A percentile compares a stretch with the other conserved stretches of the same genome.
phyloP scores from a whole-genome alignment of 2,888 invertebrate species.

The Mechanitis messenoides region DNA sequence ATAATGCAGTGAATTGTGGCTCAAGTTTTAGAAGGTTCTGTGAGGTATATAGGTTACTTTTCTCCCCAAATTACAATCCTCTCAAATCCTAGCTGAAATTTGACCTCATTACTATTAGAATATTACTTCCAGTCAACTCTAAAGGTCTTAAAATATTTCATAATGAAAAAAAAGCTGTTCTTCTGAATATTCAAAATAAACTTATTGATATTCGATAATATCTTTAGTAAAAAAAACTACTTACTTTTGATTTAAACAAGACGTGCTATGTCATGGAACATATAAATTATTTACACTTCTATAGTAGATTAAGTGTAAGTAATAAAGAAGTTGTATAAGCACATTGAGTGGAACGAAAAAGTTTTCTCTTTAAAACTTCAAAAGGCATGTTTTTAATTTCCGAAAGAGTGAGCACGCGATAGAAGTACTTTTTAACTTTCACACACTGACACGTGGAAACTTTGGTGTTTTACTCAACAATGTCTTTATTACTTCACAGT shows the following conservation, averaged over 20 bases:
- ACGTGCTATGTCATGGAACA: constrained; percentile 21
- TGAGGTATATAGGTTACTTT: constrained; percentile 29
- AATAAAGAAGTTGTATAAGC: constrained; percentile 39
- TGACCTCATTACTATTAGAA: constrained; percentile 18
- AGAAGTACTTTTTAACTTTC: constrained; percentile 42
- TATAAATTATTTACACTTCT: constrained; percentile 23
- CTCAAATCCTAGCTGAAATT: constrained; percentile 35
- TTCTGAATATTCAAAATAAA: no score
- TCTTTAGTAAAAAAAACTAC: no score
- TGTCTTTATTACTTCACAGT: background rate
- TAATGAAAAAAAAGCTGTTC: no score
- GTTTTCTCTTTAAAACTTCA: constrained; percentile 57
- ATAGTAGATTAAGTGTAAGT: constrained; percentile 27
- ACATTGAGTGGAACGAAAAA: constrained; percentile 41
- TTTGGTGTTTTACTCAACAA: background rate
- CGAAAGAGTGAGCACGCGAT: constrained; percentile 57
- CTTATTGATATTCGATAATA: no score
- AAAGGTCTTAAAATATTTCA: no score
- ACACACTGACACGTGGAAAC: constrained; percentile 34
- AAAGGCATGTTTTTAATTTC: constrained; percentile 68
- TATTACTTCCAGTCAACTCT: no score
- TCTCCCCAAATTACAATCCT: constrained; percentile 36
- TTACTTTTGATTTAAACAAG: background rate
- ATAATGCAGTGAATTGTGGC: constrained; percentile 12
- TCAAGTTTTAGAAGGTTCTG: constrained; percentile 15